Base-by-base conservation (phyloP, 2,113 vertebrate genomes). In the Sander vitreus region DNA sequence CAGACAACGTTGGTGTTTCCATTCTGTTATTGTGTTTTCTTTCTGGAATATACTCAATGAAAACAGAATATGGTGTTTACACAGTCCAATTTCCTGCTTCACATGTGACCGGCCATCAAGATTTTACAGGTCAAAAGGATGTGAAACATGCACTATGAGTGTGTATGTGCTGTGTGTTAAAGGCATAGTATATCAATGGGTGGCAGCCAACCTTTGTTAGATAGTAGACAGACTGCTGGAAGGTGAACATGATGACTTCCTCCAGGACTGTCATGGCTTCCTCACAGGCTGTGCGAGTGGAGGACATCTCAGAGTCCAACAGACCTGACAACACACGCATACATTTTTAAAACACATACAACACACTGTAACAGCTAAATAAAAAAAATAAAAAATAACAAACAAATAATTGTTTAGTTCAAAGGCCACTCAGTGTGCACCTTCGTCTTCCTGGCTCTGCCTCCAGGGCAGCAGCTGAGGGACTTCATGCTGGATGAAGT, bases 171-270 rank as follows among this genome's bases (percentile, higher is more conserved):
- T 74, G 50, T 47, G 47, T 65, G 33, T 66, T 53, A 39, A 27
- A 15, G 25, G 7, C 16, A 6, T 2, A 6, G 33, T 60, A 51
- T 50, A 16, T 25, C 8, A 15, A n/a, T n/a, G 30, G 36, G 71
- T 47, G 58, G n/a, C 11, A 14, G 64, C 91, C 66, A 68, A 96
- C 96, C 93, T 96, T 96, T 33, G 96, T 96, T 39, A 96, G 92
- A 71, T 96, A 96, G 88, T 96, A 96, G 84, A 96, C 95, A 1
- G 93, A 94, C 93, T 96, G 96, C 89, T 96, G 96, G 90, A 96
- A 96, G 85, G 94, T 95, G 77, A 96, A 96, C 95, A 96, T 96
- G 91, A 96, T 95, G 90, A 96, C 95, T 81, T 96, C 96, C 85
- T 96, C 95, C 83, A 96, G 81, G 50, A 96, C 95, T 0, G 95